Evolutionary conservation across 2,113 vertebrate species (phyloP).

Genomic region (Okapia johnstoni): DNA sequence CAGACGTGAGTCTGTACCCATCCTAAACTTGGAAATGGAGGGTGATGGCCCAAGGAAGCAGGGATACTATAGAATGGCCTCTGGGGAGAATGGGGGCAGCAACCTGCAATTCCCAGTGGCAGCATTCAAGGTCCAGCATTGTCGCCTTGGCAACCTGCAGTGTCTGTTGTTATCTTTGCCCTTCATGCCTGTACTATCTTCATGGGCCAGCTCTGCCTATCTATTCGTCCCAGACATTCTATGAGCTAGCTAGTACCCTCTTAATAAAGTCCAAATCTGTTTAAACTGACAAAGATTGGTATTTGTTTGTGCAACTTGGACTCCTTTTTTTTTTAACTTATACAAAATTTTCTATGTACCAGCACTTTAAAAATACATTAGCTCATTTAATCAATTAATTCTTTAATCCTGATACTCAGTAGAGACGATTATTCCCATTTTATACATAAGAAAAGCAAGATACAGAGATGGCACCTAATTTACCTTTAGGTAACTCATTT

Average conservation of each 20-base stretch:
- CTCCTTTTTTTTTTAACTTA: not conserved
- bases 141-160: not conserved
- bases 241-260: not conserved
- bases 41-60: not conserved
- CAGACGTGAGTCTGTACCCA: not conserved
- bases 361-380: not conserved
- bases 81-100: not conserved
- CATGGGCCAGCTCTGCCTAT: not conserved
- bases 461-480: not conserved
- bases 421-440: not conserved
- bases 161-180: not conserved
- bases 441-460: not conserved
- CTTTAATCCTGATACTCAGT: not conserved
- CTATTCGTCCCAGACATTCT: not conserved
- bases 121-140: not conserved
- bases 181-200: not conserved
- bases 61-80: not conserved
- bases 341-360: not conserved
- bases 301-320: not conserved
- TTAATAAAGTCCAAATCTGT: not conserved
- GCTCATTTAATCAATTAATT: not conserved
- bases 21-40: not conserved
- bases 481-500: not conserved
- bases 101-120: not conserved
- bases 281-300: not conserved